Evolutionary conservation across 2,888 invertebrate species (phyloP).

Genomic region (Andricus quercusramuli): DNA sequence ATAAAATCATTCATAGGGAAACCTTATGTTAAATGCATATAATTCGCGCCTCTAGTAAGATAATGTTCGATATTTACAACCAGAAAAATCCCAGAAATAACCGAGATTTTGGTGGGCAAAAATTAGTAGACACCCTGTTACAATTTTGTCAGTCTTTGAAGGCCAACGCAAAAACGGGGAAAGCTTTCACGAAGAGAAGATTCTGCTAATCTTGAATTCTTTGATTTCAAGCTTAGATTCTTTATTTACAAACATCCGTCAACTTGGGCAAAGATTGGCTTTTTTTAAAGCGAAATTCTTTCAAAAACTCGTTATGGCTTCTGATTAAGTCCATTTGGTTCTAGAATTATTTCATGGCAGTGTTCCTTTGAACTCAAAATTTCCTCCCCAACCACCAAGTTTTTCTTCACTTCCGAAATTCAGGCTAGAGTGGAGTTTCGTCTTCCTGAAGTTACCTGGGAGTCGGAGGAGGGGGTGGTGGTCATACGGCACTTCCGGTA

Average conservation of each 20-base stretch:
- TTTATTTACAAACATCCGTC: constrained; percentile 11
- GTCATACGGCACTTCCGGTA: constrained; percentile 77
- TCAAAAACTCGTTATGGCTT: constrained; percentile 8
- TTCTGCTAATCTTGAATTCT: neutral
- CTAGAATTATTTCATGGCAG: neutral
- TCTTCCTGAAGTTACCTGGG: constrained; percentile 75
- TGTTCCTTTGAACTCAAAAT: constrained; percentile 10
- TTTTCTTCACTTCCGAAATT: constrained; percentile 8
- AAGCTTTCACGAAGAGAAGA: constrained; percentile 9
- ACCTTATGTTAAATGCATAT: too few relatives aligned
- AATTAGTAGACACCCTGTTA: neutral
- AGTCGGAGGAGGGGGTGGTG: constrained; percentile 74
- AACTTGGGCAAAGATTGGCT: neutral
- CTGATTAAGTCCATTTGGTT: neutral
- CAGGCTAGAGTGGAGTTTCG: constrained; percentile 69
- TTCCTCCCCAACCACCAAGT: constrained; percentile 35
- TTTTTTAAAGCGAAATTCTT: neutral
- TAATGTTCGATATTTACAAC: too few relatives aligned
- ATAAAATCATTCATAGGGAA: too few relatives aligned
- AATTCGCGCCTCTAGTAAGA: too few relatives aligned
- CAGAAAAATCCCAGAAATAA: too few relatives aligned
- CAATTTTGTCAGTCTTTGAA: neutral
- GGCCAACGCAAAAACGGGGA: neutral
- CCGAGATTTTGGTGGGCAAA: too few relatives aligned
- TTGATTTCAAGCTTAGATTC: neutral